Base-by-base conservation (phyloP, 2,888 invertebrate species). In the Heteromyza rotundicornis region DNA sequence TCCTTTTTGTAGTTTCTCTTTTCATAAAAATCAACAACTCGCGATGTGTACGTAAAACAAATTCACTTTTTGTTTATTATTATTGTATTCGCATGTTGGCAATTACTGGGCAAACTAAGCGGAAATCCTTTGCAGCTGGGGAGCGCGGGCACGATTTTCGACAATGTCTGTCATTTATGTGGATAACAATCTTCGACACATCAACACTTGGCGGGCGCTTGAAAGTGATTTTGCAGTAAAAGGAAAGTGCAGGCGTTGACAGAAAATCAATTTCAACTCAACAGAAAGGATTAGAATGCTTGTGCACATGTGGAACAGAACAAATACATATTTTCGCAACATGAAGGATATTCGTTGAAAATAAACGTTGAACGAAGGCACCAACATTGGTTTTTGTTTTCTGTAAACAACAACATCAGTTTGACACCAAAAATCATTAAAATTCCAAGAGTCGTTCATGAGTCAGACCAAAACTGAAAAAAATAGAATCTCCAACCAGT, bases 141-240 rank as follows among this genome's bases (percentile, higher is more conserved):
- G 17, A 19, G 47, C 20, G 19, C 14, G 17, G 47, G 47, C 20
- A 47, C 14, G 20, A 47, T 19, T 47, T 47, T 47, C 20, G 47
- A 47, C 47, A 47, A 47, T 47, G 47, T 47, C 19, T 47, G 47
- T 47, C 47, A 47, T 47, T 47, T 19, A 17, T 2, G 20, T 3
- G 5, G 47, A 47, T 47, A 47, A 47, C 20, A 17, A 47, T 47
- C 19, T 47, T 5, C 47, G 47, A 74, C 70, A 76, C 63, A 76
- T 74, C 73, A 74, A 74, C 73, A 74, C 73, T 75, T 74, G 75
- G 67, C 36, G 35, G 35, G 36, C 8, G 36, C 22, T 55, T 55
- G 67, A 71, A 76, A 75, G 71, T 73, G 72, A 75, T 76, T 75
- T 71, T 64, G 59, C 16, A 35, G n/a, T 35, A 53, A 53, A 20